These are phyloP conservation scores for Squalus acanthias DNA, from an alignment of 2,797 vertebrate species.

Conservation along the genomic window DNA sequence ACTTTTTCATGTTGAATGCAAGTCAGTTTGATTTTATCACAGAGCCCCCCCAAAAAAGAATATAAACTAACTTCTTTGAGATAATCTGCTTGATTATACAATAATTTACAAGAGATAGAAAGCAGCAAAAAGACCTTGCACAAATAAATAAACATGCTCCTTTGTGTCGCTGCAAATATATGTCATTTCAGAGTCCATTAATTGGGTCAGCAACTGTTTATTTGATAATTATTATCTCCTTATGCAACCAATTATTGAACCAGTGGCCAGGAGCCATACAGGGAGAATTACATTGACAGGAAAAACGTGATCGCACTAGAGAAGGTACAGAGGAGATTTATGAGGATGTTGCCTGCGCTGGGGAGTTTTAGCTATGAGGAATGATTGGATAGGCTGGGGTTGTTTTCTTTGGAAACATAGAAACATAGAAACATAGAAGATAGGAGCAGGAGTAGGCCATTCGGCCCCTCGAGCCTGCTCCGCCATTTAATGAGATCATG, in stretches of 20 bases:
- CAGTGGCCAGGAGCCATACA: background rate
- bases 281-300: background rate
- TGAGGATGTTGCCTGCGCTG: too few relatives aligned
- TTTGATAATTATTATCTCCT: conserved; percentile 12
- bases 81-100: background rate
- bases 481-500: too few relatives aligned
- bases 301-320: too few relatives aligned
- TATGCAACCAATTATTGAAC: conserved; percentile 23
- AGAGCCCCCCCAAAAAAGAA: background rate
- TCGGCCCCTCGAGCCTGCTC: too few relatives aligned
- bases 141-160: background rate
- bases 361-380: too few relatives aligned
- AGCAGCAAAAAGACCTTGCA: background rate
- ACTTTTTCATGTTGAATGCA: background rate
- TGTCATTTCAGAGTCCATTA: background rate
- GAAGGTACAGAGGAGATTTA: too few relatives aligned
- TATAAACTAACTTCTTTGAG: background rate
- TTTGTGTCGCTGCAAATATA: background rate
- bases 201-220: background rate
- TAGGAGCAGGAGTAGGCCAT: too few relatives aligned
- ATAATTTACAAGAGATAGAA: background rate
- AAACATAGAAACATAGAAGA: too few relatives aligned
- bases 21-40: background rate
- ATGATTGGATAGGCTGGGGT: too few relatives aligned
- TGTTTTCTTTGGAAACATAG: too few relatives aligned